Evolutionary conservation across 2,888 invertebrate genomes (phyloP).

Genomic region (Resseliella maxima): DNA sequence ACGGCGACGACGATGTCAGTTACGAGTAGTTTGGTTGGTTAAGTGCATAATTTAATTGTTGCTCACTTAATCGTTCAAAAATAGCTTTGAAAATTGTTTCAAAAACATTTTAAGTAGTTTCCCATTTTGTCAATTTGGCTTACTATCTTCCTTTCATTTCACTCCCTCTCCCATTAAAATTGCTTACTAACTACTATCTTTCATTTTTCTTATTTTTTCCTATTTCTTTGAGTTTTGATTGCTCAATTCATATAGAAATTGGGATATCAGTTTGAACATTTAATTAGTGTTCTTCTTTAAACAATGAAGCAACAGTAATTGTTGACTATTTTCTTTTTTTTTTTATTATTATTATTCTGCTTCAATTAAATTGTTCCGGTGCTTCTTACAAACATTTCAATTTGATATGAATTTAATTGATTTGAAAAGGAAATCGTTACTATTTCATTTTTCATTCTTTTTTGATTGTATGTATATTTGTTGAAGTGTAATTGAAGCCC

Average conservation of each 20-base stretch:
- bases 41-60: constrained; percentile 14
- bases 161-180: background rate
- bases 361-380: too few relatives aligned
- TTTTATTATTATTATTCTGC: too few relatives aligned
- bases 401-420: too few relatives aligned
- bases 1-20: too few relatives aligned
- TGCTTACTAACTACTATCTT: background rate
- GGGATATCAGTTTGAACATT: constrained; percentile 14
- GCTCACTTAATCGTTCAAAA: constrained; percentile 6
- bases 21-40: too few relatives aligned
- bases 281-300: constrained; percentile 3
- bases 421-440: background rate
- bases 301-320: background rate
- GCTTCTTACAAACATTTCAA: too few relatives aligned
- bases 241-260: background rate
- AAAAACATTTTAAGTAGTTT: constrained; percentile 28
- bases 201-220: background rate
- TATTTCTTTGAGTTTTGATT: background rate
- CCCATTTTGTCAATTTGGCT: constrained; percentile 11
- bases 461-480: background rate
- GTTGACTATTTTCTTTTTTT: background rate
- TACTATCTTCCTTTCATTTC: background rate
- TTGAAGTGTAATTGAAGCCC: too few relatives aligned
- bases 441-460: too few relatives aligned
- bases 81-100: background rate